A percentile compares a stretch with the other conserved stretches of the same genome.
phyloP scores from a whole-genome alignment of 2,797 vertebrate genomes.

The Siniperca obscura region DNA sequence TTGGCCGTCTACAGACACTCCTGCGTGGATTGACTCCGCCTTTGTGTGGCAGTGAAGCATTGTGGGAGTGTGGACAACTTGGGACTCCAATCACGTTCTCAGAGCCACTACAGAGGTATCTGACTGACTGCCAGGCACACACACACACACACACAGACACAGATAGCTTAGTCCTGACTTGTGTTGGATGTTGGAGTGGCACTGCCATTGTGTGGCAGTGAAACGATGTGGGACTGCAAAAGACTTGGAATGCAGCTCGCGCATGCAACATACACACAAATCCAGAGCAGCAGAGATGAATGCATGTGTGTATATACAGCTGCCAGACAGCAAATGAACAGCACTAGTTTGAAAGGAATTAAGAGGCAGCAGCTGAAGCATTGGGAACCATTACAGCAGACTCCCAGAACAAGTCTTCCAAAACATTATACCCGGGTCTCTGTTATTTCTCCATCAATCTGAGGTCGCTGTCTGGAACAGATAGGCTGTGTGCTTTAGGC shows the following conservation, averaged over 20 bases:
- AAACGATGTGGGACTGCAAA: slow-evolving; percentile 38
- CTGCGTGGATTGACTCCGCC: slow-evolving; percentile 49
- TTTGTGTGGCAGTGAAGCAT: slow-evolving; percentile 60
- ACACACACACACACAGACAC: slow-evolving; percentile 23
- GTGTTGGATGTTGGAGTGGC: slow-evolving; percentile 62
- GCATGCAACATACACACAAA: slow-evolving; percentile 19
- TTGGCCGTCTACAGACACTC: slow-evolving; percentile 17
- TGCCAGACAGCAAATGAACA: slow-evolving; percentile 52
- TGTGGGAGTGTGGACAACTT: slow-evolving; percentile 56
- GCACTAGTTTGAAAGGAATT: slow-evolving; percentile 46
- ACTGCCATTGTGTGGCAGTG: slow-evolving; percentile 59
- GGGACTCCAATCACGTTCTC: slow-evolving; percentile 63
- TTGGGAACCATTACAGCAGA: slow-evolving; percentile 35
- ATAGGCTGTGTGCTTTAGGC: not conserved
- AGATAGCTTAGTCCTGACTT: slow-evolving; percentile 58
- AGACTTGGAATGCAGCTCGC: slow-evolving; percentile 40
- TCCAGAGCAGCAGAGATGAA: slow-evolving; percentile 24
- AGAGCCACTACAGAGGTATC: slow-evolving; percentile 44
- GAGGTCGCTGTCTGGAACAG: not conserved
- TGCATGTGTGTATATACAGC: slow-evolving; percentile 30
- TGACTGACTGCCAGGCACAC: slow-evolving; percentile 51
- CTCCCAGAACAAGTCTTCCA: slow-evolving; percentile 30
- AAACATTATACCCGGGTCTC: slow-evolving; percentile 27
- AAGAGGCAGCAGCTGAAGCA: slow-evolving; percentile 38
- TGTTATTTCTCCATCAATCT: slow-evolving; percentile 43